Evolutionary conservation across 2,797 vertebrate species (phyloP), one percentile per base, ranked within the genome.

Genomic region (Dryobates pubescens): DNA sequence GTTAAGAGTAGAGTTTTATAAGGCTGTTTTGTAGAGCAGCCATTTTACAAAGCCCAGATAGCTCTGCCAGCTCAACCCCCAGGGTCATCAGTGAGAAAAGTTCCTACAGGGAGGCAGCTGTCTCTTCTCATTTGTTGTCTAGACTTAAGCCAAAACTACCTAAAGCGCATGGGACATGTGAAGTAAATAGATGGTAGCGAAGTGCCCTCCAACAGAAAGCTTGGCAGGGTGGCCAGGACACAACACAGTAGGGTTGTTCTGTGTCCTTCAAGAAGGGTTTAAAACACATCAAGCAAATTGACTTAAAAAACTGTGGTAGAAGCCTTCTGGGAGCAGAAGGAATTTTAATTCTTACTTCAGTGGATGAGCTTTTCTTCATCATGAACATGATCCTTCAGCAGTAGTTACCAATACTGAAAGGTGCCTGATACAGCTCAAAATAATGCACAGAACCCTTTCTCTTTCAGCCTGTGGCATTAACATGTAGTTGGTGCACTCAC

Each of bases 31-130:
- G 19, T 70, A 15, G 27, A 76, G 47, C 65, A 88, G 9, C 23
- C 27, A 13, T 54, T 43, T 73, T 59, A 17, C 3, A 14, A 67
- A 65, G 74, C 53, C 76, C 34, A n/a, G 47, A 23, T 51, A 74
- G 56, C 70, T 71, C 74, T 91, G 90, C 86, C 95, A 94, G 3
- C 58, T 92, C 76, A 79, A 59, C 49, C 83, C 54, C 38, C 29
- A 43, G 84, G 32, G 30, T 93, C 47, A 68, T 41, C 20, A 72
- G 54, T 30, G 58, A 89, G 83, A 78, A 67, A 78, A 64, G 70
- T 82, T 90, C 89, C 89, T 87, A 90, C 77, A 53, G 92, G 61
- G 94, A 92, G 80, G 80, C 96, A 94, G 87, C 94, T 95, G 94
- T 90, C 90, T 82, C n/a, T 94, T 69, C 67, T 82, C 59, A 15